Evolutionary conservation across 2,888 invertebrate species (phyloP).

Genomic region (Linyphia triangularis): DNA sequence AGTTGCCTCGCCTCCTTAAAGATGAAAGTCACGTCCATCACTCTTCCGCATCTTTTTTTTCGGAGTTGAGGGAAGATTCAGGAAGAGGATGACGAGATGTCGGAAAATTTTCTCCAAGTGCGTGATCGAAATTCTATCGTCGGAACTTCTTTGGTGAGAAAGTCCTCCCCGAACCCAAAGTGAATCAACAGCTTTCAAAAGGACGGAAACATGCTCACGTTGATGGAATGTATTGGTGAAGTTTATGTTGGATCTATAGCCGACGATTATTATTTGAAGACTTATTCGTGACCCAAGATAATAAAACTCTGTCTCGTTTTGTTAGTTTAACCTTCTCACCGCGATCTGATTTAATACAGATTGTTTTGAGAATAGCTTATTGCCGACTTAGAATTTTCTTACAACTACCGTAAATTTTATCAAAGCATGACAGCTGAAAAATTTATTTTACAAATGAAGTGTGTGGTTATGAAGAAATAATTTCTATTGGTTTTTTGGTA

Average conservation of each 20-base stretch:
- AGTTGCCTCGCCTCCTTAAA: neutral
- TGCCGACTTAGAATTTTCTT: too few relatives aligned
- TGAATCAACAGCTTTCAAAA: slow-evolving; percentile 54
- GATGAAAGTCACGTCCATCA: slow-evolving; percentile 32
- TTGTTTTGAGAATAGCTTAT: too few relatives aligned
- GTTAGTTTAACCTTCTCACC: too few relatives aligned
- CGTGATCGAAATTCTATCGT: slow-evolving; percentile 51
- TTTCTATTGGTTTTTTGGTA: too few relatives aligned
- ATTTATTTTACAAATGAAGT: too few relatives aligned
- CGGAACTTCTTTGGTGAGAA: neutral
- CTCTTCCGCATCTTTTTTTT: slow-evolving; percentile 38
- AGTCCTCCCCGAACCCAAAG: slow-evolving; percentile 22
- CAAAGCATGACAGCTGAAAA: too few relatives aligned
- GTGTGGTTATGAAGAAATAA: too few relatives aligned
- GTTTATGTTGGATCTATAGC: neutral
- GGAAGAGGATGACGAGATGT: slow-evolving; percentile 46
- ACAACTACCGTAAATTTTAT: too few relatives aligned
- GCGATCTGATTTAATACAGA: too few relatives aligned
- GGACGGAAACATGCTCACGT: neutral
- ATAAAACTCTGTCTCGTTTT: too few relatives aligned
- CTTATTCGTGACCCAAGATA: neutral
- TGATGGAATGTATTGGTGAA: neutral
- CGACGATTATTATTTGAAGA: neutral
- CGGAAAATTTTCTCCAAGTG: slow-evolving; percentile 41
- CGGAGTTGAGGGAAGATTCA: neutral